A percentile compares a stretch with the other conserved stretches of the same genome.
These are phyloP conservation scores for Phyllotreta cruciferae DNA, from an alignment of 2,888 invertebrate species.

Conservation along the genomic window DNA sequence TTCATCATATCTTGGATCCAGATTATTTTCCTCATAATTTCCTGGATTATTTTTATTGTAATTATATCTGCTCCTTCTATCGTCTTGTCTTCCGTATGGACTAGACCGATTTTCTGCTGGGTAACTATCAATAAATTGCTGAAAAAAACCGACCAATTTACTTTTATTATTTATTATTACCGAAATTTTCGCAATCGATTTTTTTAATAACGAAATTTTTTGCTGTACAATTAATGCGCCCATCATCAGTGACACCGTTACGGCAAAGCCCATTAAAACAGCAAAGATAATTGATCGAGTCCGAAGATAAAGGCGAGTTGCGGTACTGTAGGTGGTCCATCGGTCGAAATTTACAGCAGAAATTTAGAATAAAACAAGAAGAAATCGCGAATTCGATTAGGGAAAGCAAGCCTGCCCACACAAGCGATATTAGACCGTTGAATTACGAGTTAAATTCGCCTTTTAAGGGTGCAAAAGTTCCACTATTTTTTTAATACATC, in stretches of 20 bases:
- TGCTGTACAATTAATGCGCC: neutral
- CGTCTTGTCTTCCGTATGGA: slow-evolving; percentile 45
- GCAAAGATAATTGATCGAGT: slow-evolving; percentile 21
- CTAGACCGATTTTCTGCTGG: slow-evolving; percentile 48
- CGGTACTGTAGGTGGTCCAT: slow-evolving; percentile 21
- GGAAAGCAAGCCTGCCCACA: neutral
- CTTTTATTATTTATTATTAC: neutral
- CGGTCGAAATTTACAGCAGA: slow-evolving; percentile 12
- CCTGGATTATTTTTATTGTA: slow-evolving; percentile 4
- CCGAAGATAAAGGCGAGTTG: slow-evolving; percentile 22
- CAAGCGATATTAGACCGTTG: neutral
- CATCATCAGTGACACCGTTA: slow-evolving; percentile 19
- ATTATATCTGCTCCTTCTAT: slow-evolving; percentile 20
- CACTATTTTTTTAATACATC: too few species aligned
- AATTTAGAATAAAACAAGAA: slow-evolving; percentile 16
- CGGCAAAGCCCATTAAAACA: slow-evolving; percentile 22
- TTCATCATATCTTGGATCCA: slow-evolving; percentile 18
- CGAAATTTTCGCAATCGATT: neutral
- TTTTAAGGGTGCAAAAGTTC: neutral
- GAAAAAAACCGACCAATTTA: slow-evolving; percentile 37
- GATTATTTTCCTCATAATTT: slow-evolving; percentile 8
- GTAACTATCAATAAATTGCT: slow-evolving; percentile 53
- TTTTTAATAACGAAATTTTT: too few species aligned
- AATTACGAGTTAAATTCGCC: neutral
- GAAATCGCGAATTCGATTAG: too few species aligned